Percentiles rank a stretch among this genome's conserved stretches.
phyloP scores from a whole-genome alignment of 2,888 invertebrate genomes.

The Sphecodes monilicornis region DNA sequence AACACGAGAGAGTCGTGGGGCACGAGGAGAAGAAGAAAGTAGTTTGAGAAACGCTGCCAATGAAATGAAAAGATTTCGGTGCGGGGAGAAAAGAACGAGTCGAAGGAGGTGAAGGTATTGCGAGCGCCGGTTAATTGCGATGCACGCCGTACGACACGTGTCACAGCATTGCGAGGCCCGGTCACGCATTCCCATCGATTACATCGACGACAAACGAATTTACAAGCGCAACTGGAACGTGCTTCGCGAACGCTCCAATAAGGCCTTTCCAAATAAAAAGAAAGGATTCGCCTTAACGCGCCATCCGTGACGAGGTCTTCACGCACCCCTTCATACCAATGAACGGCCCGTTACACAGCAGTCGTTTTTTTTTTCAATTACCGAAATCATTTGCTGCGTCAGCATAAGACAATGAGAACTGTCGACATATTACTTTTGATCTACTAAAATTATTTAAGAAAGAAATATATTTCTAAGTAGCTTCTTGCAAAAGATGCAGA shows the following conservation, averaged over 20 bases:
- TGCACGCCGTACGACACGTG: conserved; percentile 68
- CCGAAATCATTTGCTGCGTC: neutral
- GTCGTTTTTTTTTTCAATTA: neutral
- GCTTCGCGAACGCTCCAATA: conserved; percentile 53
- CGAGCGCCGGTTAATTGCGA: conserved; percentile 68
- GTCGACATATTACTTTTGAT: too few species aligned
- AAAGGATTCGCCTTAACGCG: conserved; percentile 48
- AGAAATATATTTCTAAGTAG: too few species aligned
- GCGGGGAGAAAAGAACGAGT: conserved; percentile 21
- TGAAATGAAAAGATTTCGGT: conserved; percentile 43
- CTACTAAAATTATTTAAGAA: too few species aligned
- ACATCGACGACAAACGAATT: conserved; percentile 74
- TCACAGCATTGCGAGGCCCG: conserved; percentile 64
- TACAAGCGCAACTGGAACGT: conserved; percentile 72
- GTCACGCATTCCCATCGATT: conserved; percentile 74
- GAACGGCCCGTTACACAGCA: conserved; percentile 50
- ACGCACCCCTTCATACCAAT: conserved; percentile 39
- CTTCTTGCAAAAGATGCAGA: too few species aligned
- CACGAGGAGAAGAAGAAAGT: conserved; percentile 43
- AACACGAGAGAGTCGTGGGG: conserved; percentile 8
- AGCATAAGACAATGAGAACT: too few species aligned
- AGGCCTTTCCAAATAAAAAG: conserved; percentile 44
- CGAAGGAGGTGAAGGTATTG: conserved; percentile 66
- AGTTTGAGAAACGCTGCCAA: conserved; percentile 53
- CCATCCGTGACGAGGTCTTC: conserved; percentile 48